Conservation (phyloP, 2,888 invertebrate species). For the Andrena dorsata region DNA sequence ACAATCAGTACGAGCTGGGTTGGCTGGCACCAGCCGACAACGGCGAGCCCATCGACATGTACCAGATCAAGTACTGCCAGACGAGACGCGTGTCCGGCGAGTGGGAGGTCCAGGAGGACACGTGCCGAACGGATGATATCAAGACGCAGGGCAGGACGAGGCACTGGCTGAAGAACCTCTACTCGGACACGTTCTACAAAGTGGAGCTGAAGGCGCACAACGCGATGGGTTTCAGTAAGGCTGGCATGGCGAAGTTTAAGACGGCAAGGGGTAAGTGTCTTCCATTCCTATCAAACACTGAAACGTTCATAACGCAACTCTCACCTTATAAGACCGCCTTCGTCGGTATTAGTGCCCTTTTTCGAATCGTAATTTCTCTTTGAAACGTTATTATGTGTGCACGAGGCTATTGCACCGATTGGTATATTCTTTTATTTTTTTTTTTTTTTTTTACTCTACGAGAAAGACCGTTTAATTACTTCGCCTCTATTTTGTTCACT, state of each 20-base stretch:
- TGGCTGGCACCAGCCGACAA: slow-evolving; percentile 96
- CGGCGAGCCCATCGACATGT: slow-evolving; percentile 94
- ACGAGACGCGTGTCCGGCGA: slow-evolving; percentile 89
- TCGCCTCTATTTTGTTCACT: slow-evolving; percentile 67
- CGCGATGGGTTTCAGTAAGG: slow-evolving; percentile 92
- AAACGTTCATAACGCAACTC: slow-evolving; percentile 28
- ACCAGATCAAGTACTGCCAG: slow-evolving; percentile 92
- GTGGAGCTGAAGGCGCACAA: slow-evolving; percentile 95
- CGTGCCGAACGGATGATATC: slow-evolving; percentile 87
- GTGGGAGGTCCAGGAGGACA: slow-evolving; percentile 87
- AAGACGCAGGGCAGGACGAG: slow-evolving; percentile 88
- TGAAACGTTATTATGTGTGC: slow-evolving; percentile 60
- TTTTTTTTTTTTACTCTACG: slow-evolving; percentile 54
- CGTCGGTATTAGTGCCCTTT: slow-evolving; percentile 52
- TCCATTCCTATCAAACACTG: background rate
- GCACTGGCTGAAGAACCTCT: slow-evolving; percentile 89
- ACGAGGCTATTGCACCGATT: slow-evolving; percentile 71
- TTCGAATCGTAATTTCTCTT: slow-evolving; percentile 65
- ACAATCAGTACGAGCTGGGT: slow-evolving; percentile 92
- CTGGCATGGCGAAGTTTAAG: slow-evolving; percentile 92
- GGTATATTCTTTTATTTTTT: slow-evolving; percentile 43
- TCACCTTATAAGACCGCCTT: slow-evolving; percentile 43
- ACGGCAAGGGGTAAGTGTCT: slow-evolving; percentile 94
- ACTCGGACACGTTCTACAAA: slow-evolving; percentile 93
- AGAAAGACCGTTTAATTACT: slow-evolving; percentile 64